Conservation (phyloP, 1,140 invertebrate genomes). For the Cylas formicarius region DNA sequence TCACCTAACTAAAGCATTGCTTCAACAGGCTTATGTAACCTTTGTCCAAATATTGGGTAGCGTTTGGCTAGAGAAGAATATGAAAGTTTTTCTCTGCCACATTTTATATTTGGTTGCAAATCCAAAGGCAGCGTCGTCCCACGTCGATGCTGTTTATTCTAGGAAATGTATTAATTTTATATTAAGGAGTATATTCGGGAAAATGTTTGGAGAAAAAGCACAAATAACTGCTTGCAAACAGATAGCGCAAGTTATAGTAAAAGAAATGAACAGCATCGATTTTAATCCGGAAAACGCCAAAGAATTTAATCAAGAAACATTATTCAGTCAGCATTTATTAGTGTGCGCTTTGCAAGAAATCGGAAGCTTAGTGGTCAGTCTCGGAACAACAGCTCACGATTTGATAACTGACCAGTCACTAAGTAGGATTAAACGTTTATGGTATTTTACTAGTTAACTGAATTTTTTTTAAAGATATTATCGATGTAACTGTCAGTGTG, state of each 20-base stretch:
- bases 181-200: conserved; percentile 81
- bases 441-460: not conserved
- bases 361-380: conserved; percentile 71
- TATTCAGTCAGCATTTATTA: conserved; percentile 90
- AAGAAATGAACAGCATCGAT: conserved; percentile 92
- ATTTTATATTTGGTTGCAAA: conserved; percentile 87
- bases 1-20: conserved; percentile 33
- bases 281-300: conserved; percentile 85
- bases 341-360: conserved; percentile 93
- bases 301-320: conserved; percentile 80
- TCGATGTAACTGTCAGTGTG: conserved; percentile 61
- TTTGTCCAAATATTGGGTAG: conserved; percentile 90
- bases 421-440: conserved; percentile 48
- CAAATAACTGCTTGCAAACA: conserved; percentile 94
- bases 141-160: conserved; percentile 96
- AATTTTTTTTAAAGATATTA: conserved; percentile 41
- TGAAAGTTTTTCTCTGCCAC: conserved; percentile 78
- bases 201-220: conserved; percentile 92
- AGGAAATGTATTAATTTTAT: conserved; percentile 97
- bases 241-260: conserved; percentile 83
- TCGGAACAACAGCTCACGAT: conserved; percentile 87
- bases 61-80: conserved; percentile 89
- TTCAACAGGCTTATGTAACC: conserved; percentile 85
- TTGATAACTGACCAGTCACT: conserved; percentile 79
- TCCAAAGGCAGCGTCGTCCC: conserved; percentile 87